Base-by-base conservation (phyloP, 2,888 invertebrate species). In the Xiphydria camelus region DNA sequence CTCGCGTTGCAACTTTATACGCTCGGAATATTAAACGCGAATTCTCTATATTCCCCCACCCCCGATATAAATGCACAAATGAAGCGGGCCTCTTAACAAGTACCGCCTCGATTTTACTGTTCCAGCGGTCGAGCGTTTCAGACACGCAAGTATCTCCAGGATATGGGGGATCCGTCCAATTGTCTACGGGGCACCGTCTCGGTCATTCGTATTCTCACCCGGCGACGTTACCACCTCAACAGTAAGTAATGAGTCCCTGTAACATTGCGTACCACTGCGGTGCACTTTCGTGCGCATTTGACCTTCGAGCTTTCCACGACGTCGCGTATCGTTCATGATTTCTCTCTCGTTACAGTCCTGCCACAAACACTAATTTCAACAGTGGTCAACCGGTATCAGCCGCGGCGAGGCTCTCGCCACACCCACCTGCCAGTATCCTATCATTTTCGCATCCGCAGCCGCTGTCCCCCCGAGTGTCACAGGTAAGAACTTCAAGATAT, bases 101-200 rank as follows among this genome's bases (percentile, higher is more conserved):
- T 12, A 10, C 14, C 2, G 4, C 15, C 12, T 29, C 12, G 29
- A 5, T 29, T 1, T 7, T 29, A 9, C 14, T n/a, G 6, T 51
- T 54, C 21, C 61, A 80, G 79, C 77, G 79, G 52, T 79, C 79
- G 33, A 79, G 76, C 62, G 76, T 80, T 55, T 72, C 79, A 61
- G 80, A 80, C 61, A 77, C 79, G 37, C 80, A 85, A 70, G 78
- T 86, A 52, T 87, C 87, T 61, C 86, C 87, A 25, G 81, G 79
- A 64, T 83, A 82, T 68, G 77, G 79, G 57, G 74, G 72, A 68
- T 74, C 75, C 75, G 75, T 75, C 75, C 75, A 75, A 58, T 73
- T 75, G 69, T 63, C 75, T 66, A 65, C 70, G 57, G 68, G 70
- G 62, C 75, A 75, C 57, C 75, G 75, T 61, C 70, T 75, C 60